These are phyloP conservation scores for Sparus aurata DNA, from an alignment of 2,797 vertebrate genomes.

Conservation along the genomic window DNA sequence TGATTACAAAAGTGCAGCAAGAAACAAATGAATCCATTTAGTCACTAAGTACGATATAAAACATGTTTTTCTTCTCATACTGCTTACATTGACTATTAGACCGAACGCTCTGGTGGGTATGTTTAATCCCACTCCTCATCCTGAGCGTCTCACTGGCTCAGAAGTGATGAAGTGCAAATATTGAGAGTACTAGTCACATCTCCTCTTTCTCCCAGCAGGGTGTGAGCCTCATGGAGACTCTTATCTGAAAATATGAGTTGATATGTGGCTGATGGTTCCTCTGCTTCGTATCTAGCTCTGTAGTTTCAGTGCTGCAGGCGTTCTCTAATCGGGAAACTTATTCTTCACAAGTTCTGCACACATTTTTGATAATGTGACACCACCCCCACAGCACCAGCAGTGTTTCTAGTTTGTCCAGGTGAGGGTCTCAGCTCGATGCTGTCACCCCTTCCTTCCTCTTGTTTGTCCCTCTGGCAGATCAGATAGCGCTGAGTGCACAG, in stretches of 20 bases:
- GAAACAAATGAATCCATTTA: conserved; percentile 69
- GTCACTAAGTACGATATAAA: conserved; percentile 55
- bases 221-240: conserved; percentile 6
- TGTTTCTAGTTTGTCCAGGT: conserved; percentile 32
- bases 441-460: conserved; percentile 60
- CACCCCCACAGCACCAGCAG: not conserved
- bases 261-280: conserved; percentile 11
- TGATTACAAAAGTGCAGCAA: conserved; percentile 73
- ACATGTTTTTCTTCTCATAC: conserved; percentile 28
- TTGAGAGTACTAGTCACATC: conserved; percentile 10
- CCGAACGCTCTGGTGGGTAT: conserved; percentile 20
- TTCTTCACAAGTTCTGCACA: not conserved
- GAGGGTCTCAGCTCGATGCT: conserved; percentile 20
- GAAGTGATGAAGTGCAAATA: conserved; percentile 35
- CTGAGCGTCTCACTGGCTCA: conserved; percentile 21
- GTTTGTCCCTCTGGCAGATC: conserved; percentile 47
- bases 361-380: not conserved
- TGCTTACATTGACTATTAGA: conserved; percentile 40
- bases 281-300: not conserved
- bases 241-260: not conserved
- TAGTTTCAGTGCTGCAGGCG: conserved; percentile 3
- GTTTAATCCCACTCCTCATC: conserved; percentile 3
- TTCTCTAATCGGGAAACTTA: conserved; percentile 26
- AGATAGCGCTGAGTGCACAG: conserved; percentile 53
- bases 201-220: conserved; percentile 1